Conservation (phyloP, 2,797 vertebrate species). For the Euphonia xanthogaster region DNA sequence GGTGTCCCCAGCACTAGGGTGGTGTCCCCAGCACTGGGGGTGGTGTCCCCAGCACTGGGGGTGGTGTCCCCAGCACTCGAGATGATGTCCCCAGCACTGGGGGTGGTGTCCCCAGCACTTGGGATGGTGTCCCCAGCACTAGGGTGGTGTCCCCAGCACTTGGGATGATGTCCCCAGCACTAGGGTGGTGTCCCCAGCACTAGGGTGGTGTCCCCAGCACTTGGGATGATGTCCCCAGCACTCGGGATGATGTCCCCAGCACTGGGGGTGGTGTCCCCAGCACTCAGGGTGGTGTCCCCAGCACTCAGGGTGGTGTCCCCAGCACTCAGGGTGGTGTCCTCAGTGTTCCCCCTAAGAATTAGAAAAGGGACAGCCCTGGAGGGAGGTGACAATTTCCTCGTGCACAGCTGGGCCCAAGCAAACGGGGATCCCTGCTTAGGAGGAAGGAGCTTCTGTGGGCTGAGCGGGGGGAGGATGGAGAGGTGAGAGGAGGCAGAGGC, state of each 20-base stretch:
- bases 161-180: no score
- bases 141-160: no score
- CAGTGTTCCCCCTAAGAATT: background rate
- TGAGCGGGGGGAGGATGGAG: background rate
- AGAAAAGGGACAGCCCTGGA: background rate
- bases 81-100: no score
- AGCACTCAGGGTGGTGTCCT: background rate
- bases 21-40: no score
- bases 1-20: no score
- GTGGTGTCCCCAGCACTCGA: no score
- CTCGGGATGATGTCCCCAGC: background rate
- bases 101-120: no score
- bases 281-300: no score
- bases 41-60: background rate
- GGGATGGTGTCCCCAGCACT: no score
- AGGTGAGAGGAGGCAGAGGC: background rate
- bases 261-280: no score
- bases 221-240: background rate
- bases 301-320: background rate
- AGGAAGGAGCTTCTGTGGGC: background rate
- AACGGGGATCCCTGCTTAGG: background rate
- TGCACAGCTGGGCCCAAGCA: background rate
- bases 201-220: no score
- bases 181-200: no score
- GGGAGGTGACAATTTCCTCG: background rate